Conservation (phyloP, 2,888 invertebrate species). For the Agrochola litura region DNA sequence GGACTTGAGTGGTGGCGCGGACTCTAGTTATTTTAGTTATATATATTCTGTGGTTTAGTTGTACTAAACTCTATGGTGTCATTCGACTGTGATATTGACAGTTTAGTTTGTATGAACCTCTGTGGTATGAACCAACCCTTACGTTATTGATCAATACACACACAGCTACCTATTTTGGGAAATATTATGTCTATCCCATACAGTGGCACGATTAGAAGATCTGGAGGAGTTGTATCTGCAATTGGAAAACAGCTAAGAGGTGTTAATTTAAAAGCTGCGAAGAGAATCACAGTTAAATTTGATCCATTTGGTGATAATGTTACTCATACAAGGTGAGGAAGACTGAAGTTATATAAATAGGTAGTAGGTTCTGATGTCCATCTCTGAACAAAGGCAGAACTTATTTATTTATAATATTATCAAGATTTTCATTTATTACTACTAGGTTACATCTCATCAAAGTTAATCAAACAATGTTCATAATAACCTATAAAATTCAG, state of each 20-base stretch:
- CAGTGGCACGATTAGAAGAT: conserved; percentile 92
- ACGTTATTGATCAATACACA: conserved; percentile 64
- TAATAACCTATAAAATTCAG: conserved; percentile 36
- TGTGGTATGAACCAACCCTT: conserved; percentile 17
- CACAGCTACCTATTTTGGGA: conserved; percentile 57
- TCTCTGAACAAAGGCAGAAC: not conserved
- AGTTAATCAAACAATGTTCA: not conserved
- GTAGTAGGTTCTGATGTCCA: not conserved
- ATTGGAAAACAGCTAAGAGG: conserved; percentile 93
- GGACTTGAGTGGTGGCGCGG: too few species aligned
- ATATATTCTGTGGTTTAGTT: too few species aligned
- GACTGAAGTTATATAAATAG: conserved; percentile 18
- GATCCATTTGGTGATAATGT: conserved; percentile 96
- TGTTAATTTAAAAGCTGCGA: conserved; percentile 95
- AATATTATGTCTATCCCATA: conserved; percentile 93
- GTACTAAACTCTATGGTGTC: conserved; percentile 29
- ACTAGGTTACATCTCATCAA: not conserved
- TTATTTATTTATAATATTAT: not conserved
- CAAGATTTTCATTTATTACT: not conserved
- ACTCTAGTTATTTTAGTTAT: too few species aligned
- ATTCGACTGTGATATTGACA: conserved; percentile 9
- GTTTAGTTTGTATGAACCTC: conserved; percentile 15
- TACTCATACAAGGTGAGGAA: conserved; percentile 90
- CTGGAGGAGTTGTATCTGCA: conserved; percentile 93
- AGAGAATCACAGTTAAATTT: conserved; percentile 94